These are phyloP conservation scores for Cenopis cana DNA, from an alignment of 2,888 invertebrate genomes.

Conservation along the genomic window DNA sequence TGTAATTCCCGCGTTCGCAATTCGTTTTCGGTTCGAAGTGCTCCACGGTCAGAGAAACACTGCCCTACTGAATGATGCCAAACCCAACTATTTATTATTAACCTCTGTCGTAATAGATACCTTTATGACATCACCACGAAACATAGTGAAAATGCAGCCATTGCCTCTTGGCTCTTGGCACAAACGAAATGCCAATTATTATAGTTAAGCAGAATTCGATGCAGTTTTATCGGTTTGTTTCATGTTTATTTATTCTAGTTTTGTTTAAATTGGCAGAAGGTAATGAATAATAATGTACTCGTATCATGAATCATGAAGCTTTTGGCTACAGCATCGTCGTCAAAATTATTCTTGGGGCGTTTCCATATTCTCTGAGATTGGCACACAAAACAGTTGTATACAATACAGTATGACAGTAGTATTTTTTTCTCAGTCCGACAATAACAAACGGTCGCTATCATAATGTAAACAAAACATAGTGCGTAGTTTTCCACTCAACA, in stretches of 20 bases:
- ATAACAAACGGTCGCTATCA: background rate
- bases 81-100: slow-evolving; percentile 74
- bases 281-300: slow-evolving; percentile 49
- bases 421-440: background rate
- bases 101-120: slow-evolving; percentile 69
- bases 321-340: slow-evolving; percentile 48
- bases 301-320: slow-evolving; percentile 50
- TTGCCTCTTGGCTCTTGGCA: slow-evolving; percentile 44
- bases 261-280: slow-evolving; percentile 66
- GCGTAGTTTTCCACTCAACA: background rate
- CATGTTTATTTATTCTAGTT: slow-evolving; percentile 67
- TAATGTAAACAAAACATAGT: background rate
- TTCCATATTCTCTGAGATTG: slow-evolving; percentile 47
- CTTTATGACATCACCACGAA: slow-evolving; percentile 72
- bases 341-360: slow-evolving; percentile 52
- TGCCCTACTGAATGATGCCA: slow-evolving; percentile 72
- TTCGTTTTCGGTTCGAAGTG: slow-evolving; percentile 54
- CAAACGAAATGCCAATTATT: slow-evolving; percentile 23
- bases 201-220: slow-evolving; percentile 31
- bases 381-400: background rate
- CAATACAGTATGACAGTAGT: background rate
- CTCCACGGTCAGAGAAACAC: slow-evolving; percentile 61
- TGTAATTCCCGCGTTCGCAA: slow-evolving; percentile 39
- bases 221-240: slow-evolving; percentile 28
- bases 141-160: slow-evolving; percentile 56